Percentiles rank a stretch among this genome's conserved stretches.
Conservation (phyloP, 2,888 invertebrate genomes). For the Rhamnusium bicolor region DNA sequence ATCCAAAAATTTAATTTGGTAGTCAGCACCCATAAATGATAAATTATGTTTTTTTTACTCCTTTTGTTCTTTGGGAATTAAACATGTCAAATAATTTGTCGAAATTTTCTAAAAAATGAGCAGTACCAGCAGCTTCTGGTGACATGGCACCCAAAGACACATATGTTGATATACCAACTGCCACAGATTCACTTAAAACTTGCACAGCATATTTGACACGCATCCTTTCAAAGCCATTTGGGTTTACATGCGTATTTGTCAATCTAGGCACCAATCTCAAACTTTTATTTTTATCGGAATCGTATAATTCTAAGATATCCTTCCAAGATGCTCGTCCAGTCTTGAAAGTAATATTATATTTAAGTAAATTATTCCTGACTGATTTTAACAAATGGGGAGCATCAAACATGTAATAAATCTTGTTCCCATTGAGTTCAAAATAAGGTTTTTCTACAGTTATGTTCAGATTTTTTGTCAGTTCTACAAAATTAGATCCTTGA, state of each 20-base stretch:
- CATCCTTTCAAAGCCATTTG: background rate
- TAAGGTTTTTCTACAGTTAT: background rate
- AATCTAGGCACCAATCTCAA: background rate
- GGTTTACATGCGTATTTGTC: background rate
- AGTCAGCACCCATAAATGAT: background rate
- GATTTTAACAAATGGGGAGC: conserved; percentile 4
- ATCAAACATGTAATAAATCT: background rate
- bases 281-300: background rate
- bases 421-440: background rate
- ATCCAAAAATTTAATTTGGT: conserved; percentile 1
- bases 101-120: background rate
- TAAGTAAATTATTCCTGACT: background rate
- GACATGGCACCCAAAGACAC: background rate
- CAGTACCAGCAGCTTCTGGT: background rate
- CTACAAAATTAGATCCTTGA: background rate
- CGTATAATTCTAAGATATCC: background rate
- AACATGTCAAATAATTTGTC: background rate
- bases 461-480: background rate
- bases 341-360: background rate
- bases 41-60: background rate
- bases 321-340: background rate
- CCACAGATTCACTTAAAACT: background rate
- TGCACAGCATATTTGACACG: background rate
- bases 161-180: background rate
- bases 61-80: background rate